Base-by-base conservation (phyloP, 2,888 invertebrate species). In the Stenolophus ochropezus region DNA sequence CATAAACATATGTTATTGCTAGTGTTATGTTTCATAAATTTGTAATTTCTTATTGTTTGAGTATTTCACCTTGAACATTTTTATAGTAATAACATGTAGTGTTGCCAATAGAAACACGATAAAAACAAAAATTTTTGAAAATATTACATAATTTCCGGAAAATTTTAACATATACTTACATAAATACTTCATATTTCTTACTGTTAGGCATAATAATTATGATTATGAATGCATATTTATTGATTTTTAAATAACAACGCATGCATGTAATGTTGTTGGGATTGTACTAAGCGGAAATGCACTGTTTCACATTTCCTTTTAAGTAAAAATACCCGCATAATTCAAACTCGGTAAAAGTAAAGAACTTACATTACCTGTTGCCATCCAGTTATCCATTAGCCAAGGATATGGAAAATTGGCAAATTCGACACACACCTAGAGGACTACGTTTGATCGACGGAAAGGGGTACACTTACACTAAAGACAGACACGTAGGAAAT, bases 341-440 rank as follows among this genome's bases (percentile, higher is more conserved):
- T 42, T 42, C 33, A 42, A 42, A 42, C 33, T n/a, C n/a, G n/a
- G n/a, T n/a, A n/a, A n/a, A n/a, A n/a, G n/a, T n/a, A n/a, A n/a
- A n/a, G n/a, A n/a, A n/a, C n/a, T n/a, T n/a, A n/a, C n/a, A n/a
- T n/a, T n/a, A n/a, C n/a, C n/a, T n/a, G n/a, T 51, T 51, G 16
- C 51, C 51, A 14, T 49, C 1, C 2, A 80, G 80, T 42, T 20
- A 42, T 5, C 73, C 80, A 4, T 18, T 58, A 8, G 53, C 80
- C 20, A 73, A 80, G 65, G 80, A 73, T 56, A 80, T 80, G 80
- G 80, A 80, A 20, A 27, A 42, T 21, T 80, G 80, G 80, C 53
- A 56, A 53, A 73, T 80, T 8, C 80, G 80, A 2, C 53, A 42
- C 5, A 80, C 80, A 8, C 16, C 53, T 11, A 20, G 80, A 6